Base-by-base conservation (phyloP, 1,140 invertebrate species). In the Hestina assimilis region DNA sequence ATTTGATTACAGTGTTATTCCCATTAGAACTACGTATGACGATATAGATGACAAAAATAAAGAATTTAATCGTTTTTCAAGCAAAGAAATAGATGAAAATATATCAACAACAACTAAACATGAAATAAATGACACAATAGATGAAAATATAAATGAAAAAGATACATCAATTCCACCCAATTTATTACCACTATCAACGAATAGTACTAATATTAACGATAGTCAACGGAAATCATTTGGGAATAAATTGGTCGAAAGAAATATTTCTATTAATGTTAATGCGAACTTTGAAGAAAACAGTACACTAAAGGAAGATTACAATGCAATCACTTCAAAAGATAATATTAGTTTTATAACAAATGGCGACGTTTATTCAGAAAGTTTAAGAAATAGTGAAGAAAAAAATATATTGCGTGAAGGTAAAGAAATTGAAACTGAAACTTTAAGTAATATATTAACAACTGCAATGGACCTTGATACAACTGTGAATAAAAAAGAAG, bases 1-100 rank as follows among this genome's bases (percentile, higher is more conserved):
- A 11, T 9, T 23, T 21, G 7, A 42, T 8, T 59, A 42, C 14
- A 40, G 42, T 24, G 48, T 64, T 41, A 64, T 71, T 42, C 59
- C 63, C 23, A 65, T 68, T 8, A 24, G 65, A 45, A 52, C 54
- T n/a, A 4, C 56, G 11, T 59, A 68, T 29, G 59, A 62, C 38
- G 21, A 56, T 20, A 14, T 11, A 15, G 1, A 23, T 46, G 43
- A 29, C 3, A 3, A 1, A 17, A 5, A 5, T 21, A 11, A 28
- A 20, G 26, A 42, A 20, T 8, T 12, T 31, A 31, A 31, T 21
- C n/a, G n/a, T n/a, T n/a, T n/a, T 15, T 14, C 12, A 15, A 35
- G 9, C 9, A 14, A 35, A 35, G 14, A 35, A 14, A 15, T 35
- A n/a, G 9, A 35, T 8, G 31, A 15, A 0, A 8, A 35, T 31